Evolutionary conservation across 2,888 invertebrate genomes (phyloP), one percentile per base, ranked within the genome.

Genomic region (Pterobdella sp.): DNA sequence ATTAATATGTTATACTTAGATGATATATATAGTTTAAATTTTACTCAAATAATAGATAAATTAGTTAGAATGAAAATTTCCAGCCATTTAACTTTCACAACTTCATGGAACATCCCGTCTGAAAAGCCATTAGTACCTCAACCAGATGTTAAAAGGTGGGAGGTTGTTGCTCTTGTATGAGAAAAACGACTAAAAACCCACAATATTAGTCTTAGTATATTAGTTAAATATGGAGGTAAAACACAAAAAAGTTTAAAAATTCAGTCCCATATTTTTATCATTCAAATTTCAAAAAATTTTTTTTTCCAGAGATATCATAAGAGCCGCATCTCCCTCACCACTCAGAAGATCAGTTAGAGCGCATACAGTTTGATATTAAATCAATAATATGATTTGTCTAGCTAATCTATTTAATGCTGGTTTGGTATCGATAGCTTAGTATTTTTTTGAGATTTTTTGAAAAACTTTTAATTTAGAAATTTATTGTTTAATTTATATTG

Each of bases 291-390:
- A n/a, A n/a, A n/a, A n/a, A 66, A 66, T 2, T 18, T 66, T 29
- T 66, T 66, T 34, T 36, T 37, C 29, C 26, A 68, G 68, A 42
- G 1, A 68, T 26, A 22, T 36, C 26, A 68, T 36, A 42, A 35
- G 68, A 26, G 34, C 68, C 29, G 37, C 35, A 42, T 42, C 49
- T 14, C 49, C 34, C 56, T 68, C 63, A 68, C 37, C 66, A 37
- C 52, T 72, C n/a, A 65, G 66, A 49, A 36, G 72, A 72, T 66
- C 34, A 66, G 72, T 72, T 18, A 65, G 72, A 49, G 26, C 10
- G 36, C 37, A 64, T n/a, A 32, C 34, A 10, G n/a, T 34, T 66
- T 60, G 10, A 18, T 1, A 3, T 60, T 49, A 49, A 49, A 49
- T 49, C 52, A 49, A 49, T 49, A 49, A 18, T 49, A 18, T 49